Evolutionary conservation across 2,797 vertebrate species (phyloP).

Genomic region (Sternotherus odoratus): DNA sequence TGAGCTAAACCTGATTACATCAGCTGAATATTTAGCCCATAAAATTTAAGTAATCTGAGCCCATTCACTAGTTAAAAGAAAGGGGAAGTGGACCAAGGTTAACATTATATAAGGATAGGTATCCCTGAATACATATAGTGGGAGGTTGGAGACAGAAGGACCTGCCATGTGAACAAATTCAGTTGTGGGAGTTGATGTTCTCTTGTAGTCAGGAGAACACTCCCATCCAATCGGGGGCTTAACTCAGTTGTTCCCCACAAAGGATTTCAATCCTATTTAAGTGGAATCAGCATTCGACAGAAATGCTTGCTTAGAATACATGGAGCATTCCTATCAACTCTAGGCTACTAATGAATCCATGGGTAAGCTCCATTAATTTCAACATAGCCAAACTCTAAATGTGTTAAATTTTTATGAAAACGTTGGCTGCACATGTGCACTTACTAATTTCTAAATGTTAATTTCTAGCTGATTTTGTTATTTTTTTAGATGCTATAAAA

Average conservation of each 20-base stretch:
- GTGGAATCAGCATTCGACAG: constrained; percentile 47
- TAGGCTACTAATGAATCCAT: constrained; percentile 60
- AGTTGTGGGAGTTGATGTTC: not conserved
- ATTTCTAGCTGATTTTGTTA: constrained; percentile 28
- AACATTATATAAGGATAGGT: constrained; percentile 54
- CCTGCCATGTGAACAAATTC: constrained; percentile 45
- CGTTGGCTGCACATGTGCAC: not conserved
- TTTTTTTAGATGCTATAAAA: not conserved
- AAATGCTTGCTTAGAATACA: constrained; percentile 65
- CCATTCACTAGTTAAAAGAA: constrained; percentile 33
- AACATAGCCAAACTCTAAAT: constrained; percentile 29
- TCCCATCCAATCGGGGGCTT: constrained; percentile 22
- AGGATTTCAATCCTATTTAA: constrained; percentile 48
- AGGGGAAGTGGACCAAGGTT: constrained; percentile 38
- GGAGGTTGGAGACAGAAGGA: constrained; percentile 58
- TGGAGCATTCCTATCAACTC: constrained; percentile 51
- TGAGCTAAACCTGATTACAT: not conserved
- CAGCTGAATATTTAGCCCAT: not conserved
- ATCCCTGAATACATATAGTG: constrained; percentile 49
- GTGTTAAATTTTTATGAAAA: constrained; percentile 43
- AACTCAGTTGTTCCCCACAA: constrained; percentile 2
- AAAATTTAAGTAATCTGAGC: constrained; percentile 1
- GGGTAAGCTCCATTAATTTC: constrained; percentile 58
- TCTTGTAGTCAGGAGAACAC: constrained; percentile 24
- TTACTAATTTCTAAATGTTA: constrained; percentile 11